Conservation (phyloP, 2,113 vertebrate species). For the Narcine bancroftii region DNA sequence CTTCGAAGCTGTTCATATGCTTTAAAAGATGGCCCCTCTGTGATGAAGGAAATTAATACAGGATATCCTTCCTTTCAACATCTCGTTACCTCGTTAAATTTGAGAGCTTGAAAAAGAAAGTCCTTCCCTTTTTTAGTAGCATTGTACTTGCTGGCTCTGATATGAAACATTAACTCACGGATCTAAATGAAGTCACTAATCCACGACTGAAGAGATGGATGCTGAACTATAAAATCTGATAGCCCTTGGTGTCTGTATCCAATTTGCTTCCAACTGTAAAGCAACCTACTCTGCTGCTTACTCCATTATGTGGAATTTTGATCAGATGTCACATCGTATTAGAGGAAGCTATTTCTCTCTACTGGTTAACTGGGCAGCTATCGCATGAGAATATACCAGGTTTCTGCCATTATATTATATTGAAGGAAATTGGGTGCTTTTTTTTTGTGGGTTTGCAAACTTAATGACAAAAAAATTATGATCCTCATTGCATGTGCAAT, state of each 20-base stretch:
- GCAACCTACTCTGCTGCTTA: neutral
- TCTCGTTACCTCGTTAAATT: neutral
- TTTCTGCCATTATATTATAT: neutral
- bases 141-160: neutral
- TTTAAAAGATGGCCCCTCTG: no score
- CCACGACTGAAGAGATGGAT: neutral
- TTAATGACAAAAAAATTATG: neutral
- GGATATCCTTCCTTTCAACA: neutral
- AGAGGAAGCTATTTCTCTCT: neutral
- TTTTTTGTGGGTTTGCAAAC: neutral
- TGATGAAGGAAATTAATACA: no score
- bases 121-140: slow-evolving; percentile 16
- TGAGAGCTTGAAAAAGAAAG: neutral
- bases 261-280: neutral
- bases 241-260: neutral
- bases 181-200: slow-evolving; percentile 13
- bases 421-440: neutral
- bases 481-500: neutral
- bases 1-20: no score
- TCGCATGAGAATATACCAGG: neutral
- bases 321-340: neutral
- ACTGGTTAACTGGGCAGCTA: neutral
- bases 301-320: neutral
- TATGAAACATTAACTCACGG: neutral
- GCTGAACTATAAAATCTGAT: neutral